Evolutionary conservation across 2,888 invertebrate species (phyloP).

Genomic region (Ophioninae sp.): DNA sequence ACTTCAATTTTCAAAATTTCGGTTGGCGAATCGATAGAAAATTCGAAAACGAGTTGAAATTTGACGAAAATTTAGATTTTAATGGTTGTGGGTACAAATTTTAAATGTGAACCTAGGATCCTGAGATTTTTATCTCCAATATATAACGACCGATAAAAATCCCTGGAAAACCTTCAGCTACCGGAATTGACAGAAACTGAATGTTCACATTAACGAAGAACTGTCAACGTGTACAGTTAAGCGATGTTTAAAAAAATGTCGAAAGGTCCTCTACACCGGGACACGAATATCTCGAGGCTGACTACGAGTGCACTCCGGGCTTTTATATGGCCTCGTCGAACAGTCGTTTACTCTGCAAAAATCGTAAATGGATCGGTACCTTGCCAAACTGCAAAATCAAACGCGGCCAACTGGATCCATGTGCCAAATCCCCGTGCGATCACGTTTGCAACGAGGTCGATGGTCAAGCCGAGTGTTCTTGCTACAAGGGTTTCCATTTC

Average conservation of each 20-base stretch:
- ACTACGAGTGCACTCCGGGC: slow-evolving; percentile 77
- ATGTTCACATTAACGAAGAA: neutral
- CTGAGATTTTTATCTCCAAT: too few relatives aligned
- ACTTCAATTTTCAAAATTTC: too few relatives aligned
- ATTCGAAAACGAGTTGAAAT: too few relatives aligned
- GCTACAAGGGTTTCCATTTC: slow-evolving; percentile 76
- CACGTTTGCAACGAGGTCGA: slow-evolving; percentile 77
- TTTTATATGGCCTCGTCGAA: slow-evolving; percentile 71
- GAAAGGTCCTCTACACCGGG: slow-evolving; percentile 77
- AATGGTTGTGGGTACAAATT: too few relatives aligned
- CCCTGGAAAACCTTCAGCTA: too few relatives aligned
- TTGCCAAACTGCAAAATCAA: slow-evolving; percentile 75
- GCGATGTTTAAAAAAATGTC: slow-evolving; percentile 15
- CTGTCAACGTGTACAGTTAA: neutral
- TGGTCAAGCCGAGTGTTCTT: slow-evolving; percentile 74
- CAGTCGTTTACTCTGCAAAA: slow-evolving; percentile 74
- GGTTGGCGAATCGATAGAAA: too few relatives aligned
- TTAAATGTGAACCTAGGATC: too few relatives aligned
- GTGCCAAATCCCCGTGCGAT: slow-evolving; percentile 76
- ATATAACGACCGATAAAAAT: too few relatives aligned
- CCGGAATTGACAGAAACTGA: neutral
- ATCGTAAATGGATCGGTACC: slow-evolving; percentile 77
- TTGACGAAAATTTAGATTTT: too few relatives aligned
- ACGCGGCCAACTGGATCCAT: slow-evolving; percentile 67
- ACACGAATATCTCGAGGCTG: slow-evolving; percentile 78